These are phyloP conservation scores for Drosophila equinoxialis DNA, from an alignment of 1,140 invertebrate species.

Conservation along the genomic window DNA sequence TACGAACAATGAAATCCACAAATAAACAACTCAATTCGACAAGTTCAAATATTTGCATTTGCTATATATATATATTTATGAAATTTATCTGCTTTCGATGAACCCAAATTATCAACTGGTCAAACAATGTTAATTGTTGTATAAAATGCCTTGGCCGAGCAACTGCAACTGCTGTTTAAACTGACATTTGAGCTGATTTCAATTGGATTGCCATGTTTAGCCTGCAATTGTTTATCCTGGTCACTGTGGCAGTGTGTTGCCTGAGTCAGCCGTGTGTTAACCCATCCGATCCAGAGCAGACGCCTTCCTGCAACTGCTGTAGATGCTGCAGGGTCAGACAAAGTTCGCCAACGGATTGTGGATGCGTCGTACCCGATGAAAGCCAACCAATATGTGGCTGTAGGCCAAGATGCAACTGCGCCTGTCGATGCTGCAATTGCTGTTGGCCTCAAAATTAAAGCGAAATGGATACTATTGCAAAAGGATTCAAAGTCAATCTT, in stretches of 20 bases:
- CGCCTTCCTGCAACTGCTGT: constrained; percentile 8
- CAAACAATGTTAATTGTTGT: neutral
- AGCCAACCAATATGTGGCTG: constrained; percentile 5
- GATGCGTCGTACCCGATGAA: neutral
- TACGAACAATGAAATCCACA: too few species aligned
- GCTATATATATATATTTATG: neutral
- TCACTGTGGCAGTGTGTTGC: constrained; percentile 28
- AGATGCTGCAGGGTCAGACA: neutral
- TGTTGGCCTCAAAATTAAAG: neutral
- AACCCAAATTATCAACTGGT: neutral
- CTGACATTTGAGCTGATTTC: neutral
- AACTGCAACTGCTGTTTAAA: neutral
- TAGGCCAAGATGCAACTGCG: constrained; percentile 18
- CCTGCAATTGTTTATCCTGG: constrained; percentile 34
- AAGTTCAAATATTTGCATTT: neutral
- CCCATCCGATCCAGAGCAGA: constrained; percentile 15
- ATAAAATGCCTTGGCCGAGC: constrained; percentile 13
- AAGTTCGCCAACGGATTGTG: neutral
- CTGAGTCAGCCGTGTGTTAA: constrained; percentile 15
- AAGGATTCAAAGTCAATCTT: neutral
- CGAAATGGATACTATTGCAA: neutral
- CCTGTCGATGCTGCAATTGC: neutral
- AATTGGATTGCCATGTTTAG: constrained; percentile 22
- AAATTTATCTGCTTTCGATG: neutral
- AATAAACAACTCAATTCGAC: neutral